Conservation (phyloP, 2,888 invertebrate genomes). For the Drosophila monieri region DNA sequence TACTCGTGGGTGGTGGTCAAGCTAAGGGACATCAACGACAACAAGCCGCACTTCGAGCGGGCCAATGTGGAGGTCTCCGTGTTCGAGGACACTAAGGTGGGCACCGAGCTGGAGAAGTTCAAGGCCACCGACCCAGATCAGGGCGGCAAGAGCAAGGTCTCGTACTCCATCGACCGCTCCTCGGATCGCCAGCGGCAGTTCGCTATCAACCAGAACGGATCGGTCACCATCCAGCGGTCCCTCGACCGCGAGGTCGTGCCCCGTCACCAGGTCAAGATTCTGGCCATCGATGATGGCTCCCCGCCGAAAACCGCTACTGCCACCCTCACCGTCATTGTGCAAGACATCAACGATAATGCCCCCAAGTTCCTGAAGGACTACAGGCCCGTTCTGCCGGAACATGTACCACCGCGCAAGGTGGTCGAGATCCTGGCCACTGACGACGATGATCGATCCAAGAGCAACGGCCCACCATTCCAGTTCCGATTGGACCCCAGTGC, state of each 20-base stretch:
- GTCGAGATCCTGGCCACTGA: constrained; percentile 97
- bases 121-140: constrained; percentile 98
- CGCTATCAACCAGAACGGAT: constrained; percentile 96
- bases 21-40: constrained; percentile 97
- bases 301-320: constrained; percentile 97
- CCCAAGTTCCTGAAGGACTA: constrained; percentile 97
- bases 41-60: constrained; percentile 96
- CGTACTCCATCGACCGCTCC: constrained; percentile 95
- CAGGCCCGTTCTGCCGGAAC: constrained; percentile 96
- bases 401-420: constrained; percentile 95
- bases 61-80: constrained; percentile 97
- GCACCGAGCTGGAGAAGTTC: constrained; percentile 95
- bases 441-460: constrained; percentile 96
- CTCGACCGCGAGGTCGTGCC: constrained; percentile 97
- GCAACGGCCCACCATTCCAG: constrained; percentile 98
- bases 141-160: constrained; percentile 95
- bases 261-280: constrained; percentile 96
- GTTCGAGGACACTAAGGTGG: constrained; percentile 95
- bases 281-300: constrained; percentile 97
- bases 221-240: constrained; percentile 95
- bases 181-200: constrained; percentile 97
- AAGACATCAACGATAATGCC: constrained; percentile 97
- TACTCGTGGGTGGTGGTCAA: constrained; percentile 97
- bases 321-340: constrained; percentile 96
- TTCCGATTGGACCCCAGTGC: constrained; percentile 96